phyloP scores from a whole-genome alignment of 2,797 vertebrate species.

The Tinamus major region DNA sequence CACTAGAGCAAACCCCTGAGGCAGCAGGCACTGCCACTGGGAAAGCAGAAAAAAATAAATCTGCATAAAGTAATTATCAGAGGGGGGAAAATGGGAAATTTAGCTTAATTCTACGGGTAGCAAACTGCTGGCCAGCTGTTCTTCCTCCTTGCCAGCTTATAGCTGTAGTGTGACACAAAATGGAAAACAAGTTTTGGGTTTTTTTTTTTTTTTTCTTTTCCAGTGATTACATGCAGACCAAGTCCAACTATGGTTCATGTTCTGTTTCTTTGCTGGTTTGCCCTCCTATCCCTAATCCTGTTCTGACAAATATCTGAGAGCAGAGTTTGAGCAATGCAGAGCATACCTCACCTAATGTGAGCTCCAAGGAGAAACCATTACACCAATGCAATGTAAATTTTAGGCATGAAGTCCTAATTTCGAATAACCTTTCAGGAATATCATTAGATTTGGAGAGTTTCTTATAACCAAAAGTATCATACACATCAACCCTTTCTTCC shows the following conservation, averaged over 20 bases:
- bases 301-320: accelerated
- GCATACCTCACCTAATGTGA: background rate
- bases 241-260: background rate
- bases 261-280: background rate
- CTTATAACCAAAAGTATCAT: background rate
- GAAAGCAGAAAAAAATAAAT: background rate
- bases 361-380: background rate
- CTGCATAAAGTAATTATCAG: background rate
- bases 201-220: background rate
- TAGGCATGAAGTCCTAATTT: background rate
- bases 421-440: background rate
- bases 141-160: background rate
- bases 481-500: background rate
- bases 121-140: background rate
- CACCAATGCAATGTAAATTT: background rate
- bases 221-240: background rate
- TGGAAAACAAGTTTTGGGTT: background rate
- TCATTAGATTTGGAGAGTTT: background rate
- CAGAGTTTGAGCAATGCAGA: background rate
- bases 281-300: background rate
- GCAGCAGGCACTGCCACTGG: background rate
- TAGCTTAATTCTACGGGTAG: background rate
- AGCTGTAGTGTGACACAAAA: background rate
- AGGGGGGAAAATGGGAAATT: background rate
- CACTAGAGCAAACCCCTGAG: background rate